Evolutionary conservation across 2,113 vertebrate genomes (phyloP), one percentile per base, ranked within the genome.

Genomic region (Nannospalax galili): DNA sequence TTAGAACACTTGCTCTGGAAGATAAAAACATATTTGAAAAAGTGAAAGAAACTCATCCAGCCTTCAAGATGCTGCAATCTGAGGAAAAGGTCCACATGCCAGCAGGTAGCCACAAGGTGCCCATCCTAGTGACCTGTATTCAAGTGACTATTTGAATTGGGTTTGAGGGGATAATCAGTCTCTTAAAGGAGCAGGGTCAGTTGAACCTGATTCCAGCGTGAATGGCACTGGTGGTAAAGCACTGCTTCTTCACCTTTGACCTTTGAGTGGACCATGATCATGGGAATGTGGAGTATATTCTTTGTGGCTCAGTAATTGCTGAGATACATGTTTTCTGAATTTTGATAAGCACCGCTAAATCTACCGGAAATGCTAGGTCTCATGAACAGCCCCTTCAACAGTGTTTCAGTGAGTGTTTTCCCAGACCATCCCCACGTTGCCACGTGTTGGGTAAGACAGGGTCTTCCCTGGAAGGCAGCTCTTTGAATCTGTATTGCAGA

Each of bases 151-250:
- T 35, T n/a, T 40, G 84, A 37, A 35, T 16, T 65, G 64, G 37
- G 45, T 56, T 56, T 0, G 0, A 8, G 9, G 37, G 35, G n/a
- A 8, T 48, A n/a, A 0, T 1, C 1, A 0, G 24, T 58, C 28
- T 6, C 24, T 35, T 15, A 17, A 35, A 20, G 0, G 3, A 64
- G 89, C 48, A 5, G 52, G n/a, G 9, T 48, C 5, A 2, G 4
- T 8, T 64, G 60, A 17, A 40, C 60, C 16, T 12, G n/a, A 30
- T 40, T 12, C 3, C 30, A 22, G 19, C 24, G n/a, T 87, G 26
- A 72, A 8, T 5, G 20, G 22, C 35, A 35, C 26, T 52, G 12
- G 24, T 2, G 7, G 69, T 70, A 1, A 35, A 16, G 24, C 14
- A 10, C 42, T 42, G 24, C 87, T 90, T 78, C 79, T 52, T 52